phyloP scores from a whole-genome alignment of 2,888 invertebrate species.

The Sesia apiformis region DNA sequence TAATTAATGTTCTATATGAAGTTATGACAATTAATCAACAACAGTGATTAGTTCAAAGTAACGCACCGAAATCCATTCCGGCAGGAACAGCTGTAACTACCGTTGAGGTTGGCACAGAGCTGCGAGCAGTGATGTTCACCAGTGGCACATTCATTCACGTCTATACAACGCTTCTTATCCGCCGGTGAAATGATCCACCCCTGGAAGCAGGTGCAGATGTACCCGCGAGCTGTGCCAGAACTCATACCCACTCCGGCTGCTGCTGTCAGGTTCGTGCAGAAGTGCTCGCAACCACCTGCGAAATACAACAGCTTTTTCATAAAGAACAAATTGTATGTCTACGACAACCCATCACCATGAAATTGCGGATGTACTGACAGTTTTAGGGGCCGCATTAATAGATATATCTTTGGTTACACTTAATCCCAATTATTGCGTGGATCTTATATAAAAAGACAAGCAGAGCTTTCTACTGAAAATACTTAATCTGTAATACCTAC shows the following conservation, averaged over 20 bases:
- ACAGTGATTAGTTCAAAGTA: too few species aligned
- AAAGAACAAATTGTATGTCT: too few species aligned
- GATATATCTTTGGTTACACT: too few species aligned
- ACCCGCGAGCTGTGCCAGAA: constrained; percentile 76
- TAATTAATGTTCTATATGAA: neutral
- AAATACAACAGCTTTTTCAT: neutral
- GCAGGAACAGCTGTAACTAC: constrained; percentile 93
- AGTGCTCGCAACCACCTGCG: constrained; percentile 92
- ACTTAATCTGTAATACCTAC: too few species aligned
- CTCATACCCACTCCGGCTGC: constrained; percentile 9
- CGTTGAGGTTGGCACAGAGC: constrained; percentile 92
- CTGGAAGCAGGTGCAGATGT: constrained; percentile 91
- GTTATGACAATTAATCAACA: too few species aligned
- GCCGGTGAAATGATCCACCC: constrained; percentile 88
- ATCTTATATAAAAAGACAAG: too few species aligned
- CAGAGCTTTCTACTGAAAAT: too few species aligned
- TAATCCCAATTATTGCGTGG: too few species aligned
- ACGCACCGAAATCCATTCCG: constrained; percentile 81
- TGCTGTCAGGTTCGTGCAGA: constrained; percentile 86
- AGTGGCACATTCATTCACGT: constrained; percentile 91
- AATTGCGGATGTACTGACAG: too few species aligned
- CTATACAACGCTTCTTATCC: constrained; percentile 89
- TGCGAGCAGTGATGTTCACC: constrained; percentile 94
- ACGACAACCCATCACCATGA: too few species aligned
- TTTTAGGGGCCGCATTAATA: too few species aligned